Evolutionary conservation across 2,113 vertebrate species (phyloP).

Genomic region (Mustela nigripes): DNA sequence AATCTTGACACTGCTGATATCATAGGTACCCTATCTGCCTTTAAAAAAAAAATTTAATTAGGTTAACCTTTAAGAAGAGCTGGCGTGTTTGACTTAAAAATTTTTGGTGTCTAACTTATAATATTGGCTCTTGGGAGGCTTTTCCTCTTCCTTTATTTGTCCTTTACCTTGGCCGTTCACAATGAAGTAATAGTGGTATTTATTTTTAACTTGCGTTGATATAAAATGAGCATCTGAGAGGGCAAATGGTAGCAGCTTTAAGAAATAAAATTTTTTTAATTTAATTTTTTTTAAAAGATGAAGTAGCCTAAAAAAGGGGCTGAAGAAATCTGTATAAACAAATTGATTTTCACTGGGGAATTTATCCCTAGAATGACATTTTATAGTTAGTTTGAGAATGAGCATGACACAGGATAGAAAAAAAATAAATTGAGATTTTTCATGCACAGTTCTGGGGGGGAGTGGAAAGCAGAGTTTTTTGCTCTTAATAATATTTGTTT

Average conservation of each 20-base stretch:
- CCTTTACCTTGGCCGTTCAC: slow-evolving; percentile 45
- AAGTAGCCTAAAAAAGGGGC: slow-evolving; percentile 35
- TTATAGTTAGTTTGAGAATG: slow-evolving; percentile 43
- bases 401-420: neutral
- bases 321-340: slow-evolving; percentile 50
- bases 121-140: neutral
- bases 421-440: neutral
- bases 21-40: neutral
- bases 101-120: neutral
- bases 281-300: neutral
- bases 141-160: slow-evolving; percentile 20
- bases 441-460: neutral
- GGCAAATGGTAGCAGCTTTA: neutral
- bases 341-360: slow-evolving; percentile 51
- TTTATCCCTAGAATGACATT: slow-evolving; percentile 21
- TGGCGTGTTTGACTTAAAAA: slow-evolving; percentile 2
- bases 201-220: slow-evolving; percentile 53
- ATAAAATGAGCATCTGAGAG: neutral
- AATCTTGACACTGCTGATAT: neutral
- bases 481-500: neutral
- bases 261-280: neutral
- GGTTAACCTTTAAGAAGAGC: slow-evolving; percentile 69
- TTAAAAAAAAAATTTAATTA: slow-evolving; percentile 47
- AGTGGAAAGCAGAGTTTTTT: neutral
- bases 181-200: slow-evolving; percentile 24